Conservation (phyloP, 1,140 invertebrate species). For the Drosophila grimshawi region DNA sequence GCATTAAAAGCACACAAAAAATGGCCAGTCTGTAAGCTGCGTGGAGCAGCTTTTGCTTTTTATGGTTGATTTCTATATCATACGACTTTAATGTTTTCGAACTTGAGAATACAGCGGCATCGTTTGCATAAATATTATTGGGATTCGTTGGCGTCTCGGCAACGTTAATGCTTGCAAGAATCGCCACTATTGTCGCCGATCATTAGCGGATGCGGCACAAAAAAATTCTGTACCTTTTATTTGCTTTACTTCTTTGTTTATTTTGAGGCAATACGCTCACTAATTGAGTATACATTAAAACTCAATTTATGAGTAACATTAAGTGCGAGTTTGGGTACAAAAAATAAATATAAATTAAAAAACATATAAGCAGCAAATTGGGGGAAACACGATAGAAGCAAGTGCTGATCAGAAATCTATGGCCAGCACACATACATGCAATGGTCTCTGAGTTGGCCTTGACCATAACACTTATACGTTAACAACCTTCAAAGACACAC, state of each 20-base stretch:
- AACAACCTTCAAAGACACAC: slow-evolving; percentile 73
- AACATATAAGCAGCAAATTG: slow-evolving; percentile 5
- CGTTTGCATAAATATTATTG: slow-evolving; percentile 75
- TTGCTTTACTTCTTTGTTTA: slow-evolving; percentile 18
- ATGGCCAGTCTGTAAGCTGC: slow-evolving; percentile 8
- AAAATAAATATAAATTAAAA: slow-evolving; percentile 23
- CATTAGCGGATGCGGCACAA: slow-evolving; percentile 33
- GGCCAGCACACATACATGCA: slow-evolving; percentile 55
- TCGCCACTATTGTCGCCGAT: slow-evolving; percentile 9
- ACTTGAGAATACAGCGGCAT: slow-evolving; percentile 68
- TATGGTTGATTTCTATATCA: slow-evolving; percentile 35
- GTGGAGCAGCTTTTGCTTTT: slow-evolving; percentile 27
- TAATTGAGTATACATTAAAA: slow-evolving; percentile 70
- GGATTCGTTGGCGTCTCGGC: slow-evolving; percentile 14
- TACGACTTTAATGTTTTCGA: slow-evolving; percentile 76
- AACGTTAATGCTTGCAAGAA: slow-evolving; percentile 55
- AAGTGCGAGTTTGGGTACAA: slow-evolving; percentile 23
- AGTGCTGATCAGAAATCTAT: slow-evolving; percentile 72
- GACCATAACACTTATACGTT: slow-evolving; percentile 76
- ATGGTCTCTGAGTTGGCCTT: slow-evolving; percentile 59
- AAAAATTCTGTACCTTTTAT: slow-evolving; percentile 54
- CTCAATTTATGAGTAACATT: slow-evolving; percentile 70
- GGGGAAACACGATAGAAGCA: slow-evolving; percentile 27
- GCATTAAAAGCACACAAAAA: slow-evolving; percentile 48
- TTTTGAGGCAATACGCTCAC: slow-evolving; percentile 35